A percentile compares a stretch with the other conserved stretches of the same genome.
Evolutionary conservation across 1,140 invertebrate species (phyloP).

Genomic region (Diabrotica undecimpunctata): DNA sequence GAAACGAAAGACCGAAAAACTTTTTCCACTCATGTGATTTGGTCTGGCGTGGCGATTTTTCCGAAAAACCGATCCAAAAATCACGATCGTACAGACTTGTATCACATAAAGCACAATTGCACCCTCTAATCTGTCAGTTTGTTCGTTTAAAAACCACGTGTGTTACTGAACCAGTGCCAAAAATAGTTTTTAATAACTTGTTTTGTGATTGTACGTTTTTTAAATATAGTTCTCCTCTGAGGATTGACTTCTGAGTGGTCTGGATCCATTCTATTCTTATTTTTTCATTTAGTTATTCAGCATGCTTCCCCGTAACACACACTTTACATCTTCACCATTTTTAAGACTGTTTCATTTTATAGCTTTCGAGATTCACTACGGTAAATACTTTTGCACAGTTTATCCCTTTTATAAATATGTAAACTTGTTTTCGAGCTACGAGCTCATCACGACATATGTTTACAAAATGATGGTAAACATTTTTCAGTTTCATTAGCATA

Average conservation of each 20-base stretch:
- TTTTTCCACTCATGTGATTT: neutral
- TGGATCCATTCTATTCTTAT: neutral
- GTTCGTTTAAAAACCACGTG: conserved; percentile 3
- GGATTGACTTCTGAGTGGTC: neutral
- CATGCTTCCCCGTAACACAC: neutral
- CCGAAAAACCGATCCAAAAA: neutral
- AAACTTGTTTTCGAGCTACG: too few relatives aligned
- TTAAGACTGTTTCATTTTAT: neutral
- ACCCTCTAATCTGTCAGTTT: neutral
- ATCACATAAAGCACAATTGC: neutral
- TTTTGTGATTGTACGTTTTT: neutral
- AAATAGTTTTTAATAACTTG: neutral
- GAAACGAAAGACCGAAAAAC: neutral
- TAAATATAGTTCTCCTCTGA: neutral
- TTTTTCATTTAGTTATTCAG: neutral
- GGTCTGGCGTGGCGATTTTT: neutral
- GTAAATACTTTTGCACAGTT: neutral
- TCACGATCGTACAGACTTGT: neutral
- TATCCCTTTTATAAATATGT: neutral
- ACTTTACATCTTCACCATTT: conserved; percentile 2
- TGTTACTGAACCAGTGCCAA: conserved; percentile 9
- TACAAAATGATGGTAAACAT: too few relatives aligned
- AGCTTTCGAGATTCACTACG: too few relatives aligned
- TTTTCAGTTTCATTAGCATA: too few relatives aligned
- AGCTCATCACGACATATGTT: too few relatives aligned